Evolutionary conservation across 2,888 invertebrate species (phyloP).

Genomic region (Agelastica alni): DNA sequence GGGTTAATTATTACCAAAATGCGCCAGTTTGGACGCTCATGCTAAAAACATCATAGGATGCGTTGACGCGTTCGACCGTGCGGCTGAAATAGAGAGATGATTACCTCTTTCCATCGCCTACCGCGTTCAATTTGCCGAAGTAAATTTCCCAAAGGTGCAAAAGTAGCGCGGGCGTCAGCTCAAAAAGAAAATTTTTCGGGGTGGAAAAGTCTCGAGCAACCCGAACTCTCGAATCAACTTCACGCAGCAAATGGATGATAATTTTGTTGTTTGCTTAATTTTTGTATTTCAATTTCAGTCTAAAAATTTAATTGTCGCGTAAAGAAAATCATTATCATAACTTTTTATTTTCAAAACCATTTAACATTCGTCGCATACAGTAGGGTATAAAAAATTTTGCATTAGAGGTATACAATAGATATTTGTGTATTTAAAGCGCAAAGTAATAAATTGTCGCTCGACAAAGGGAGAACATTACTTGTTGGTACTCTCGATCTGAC

Average conservation of each 20-base stretch:
- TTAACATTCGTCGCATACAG: too few relatives aligned
- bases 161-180: conserved; percentile 32
- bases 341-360: too few relatives aligned
- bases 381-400: too few relatives aligned
- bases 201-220: conserved; percentile 11
- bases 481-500: too few relatives aligned
- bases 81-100: conserved; percentile 40
- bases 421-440: too few relatives aligned
- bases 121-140: conserved; percentile 42
- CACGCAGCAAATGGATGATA: conserved; percentile 1
- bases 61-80: conserved; percentile 45
- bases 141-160: conserved; percentile 49
- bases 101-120: conserved; percentile 40
- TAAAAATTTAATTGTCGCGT: too few relatives aligned
- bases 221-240: background rate
- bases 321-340: too few relatives aligned
- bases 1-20: too few relatives aligned
- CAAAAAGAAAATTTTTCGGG: conserved; percentile 20
- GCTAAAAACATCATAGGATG: conserved; percentile 33
- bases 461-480: too few relatives aligned
- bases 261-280: conserved; percentile 7
- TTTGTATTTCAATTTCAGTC: too few relatives aligned
- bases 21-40: conserved; percentile 3
- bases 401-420: too few relatives aligned
- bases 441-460: too few relatives aligned